Base-by-base conservation (phyloP, 2,888 invertebrate genomes). In the Oxyscelio sp. region DNA sequence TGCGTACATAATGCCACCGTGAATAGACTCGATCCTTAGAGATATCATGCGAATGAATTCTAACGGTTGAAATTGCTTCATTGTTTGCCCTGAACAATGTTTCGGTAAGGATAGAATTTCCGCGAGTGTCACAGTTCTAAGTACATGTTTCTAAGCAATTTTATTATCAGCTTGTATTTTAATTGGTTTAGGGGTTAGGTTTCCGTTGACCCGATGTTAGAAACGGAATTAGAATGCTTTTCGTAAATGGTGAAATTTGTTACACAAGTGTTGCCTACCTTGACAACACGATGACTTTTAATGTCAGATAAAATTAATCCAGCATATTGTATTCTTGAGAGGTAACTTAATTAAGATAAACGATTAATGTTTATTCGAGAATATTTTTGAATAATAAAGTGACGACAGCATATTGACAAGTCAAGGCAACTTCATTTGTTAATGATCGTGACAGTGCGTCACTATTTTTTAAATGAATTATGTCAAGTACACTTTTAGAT, bases 61-160 rank as follows among this genome's bases (percentile, higher is more conserved):
- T n/a, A 17, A 4, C 17, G 17, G 27, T 15, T 74, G 22, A 63
- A 75, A 77, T 66, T 50, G 52, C 59, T 40, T 68, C 59, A 66
- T 77, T 66, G 75, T 75, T 66, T 27, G n/a, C 1, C n/a, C 22
- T 4, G n/a, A 65, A 75, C 56, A 66, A 75, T 75, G 66, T 66
- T 66, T 45, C 31, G 22, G 48, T 43, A n/a, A 63, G 27, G 52
- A 50, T 22, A 15, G 22, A 52, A 45, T 65, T 75, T 56, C 75
- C 58, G 38, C 48, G 58, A 65, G 45, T 58, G 56, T 66, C 27
- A 45, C 34, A 27, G 31, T 40, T 34, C 52, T 34, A 48, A 48
- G 50, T 38, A 48, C 21, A 66, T 9, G 45, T 19, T 56, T 31
- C 13, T 19, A 21, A 17, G 48, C n/a, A 38, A 54, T 61, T 79